Evolutionary conservation across 2,888 invertebrate species (phyloP).

Genomic region (Sphaeridia pumilis): DNA sequence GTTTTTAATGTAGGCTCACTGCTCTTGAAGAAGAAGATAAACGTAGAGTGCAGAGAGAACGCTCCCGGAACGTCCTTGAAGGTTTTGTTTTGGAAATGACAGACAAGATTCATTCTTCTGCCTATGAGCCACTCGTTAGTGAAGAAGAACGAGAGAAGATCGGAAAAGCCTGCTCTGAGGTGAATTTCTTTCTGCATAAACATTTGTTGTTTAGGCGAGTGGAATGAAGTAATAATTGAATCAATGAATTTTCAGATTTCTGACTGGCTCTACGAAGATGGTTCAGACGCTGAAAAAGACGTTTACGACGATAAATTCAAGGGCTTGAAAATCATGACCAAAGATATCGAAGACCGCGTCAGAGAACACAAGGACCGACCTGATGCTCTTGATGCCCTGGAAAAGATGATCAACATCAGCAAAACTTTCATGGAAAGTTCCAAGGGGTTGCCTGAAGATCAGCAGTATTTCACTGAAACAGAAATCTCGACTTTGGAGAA

Average conservation of each 20-base stretch:
- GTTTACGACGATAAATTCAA: slow-evolving; percentile 65
- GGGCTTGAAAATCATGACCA: slow-evolving; percentile 58
- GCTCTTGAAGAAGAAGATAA: slow-evolving; percentile 60
- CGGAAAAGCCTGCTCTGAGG: slow-evolving; percentile 51
- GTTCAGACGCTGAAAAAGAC: slow-evolving; percentile 67
- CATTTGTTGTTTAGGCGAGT: too few species aligned
- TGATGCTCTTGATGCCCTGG: slow-evolving; percentile 69
- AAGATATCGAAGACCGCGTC: slow-evolving; percentile 64
- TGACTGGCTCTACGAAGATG: slow-evolving; percentile 95
- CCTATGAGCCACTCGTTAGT: slow-evolving; percentile 64
- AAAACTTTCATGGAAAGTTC: slow-evolving; percentile 64
- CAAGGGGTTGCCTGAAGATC: slow-evolving; percentile 50
- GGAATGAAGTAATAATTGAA: too few species aligned
- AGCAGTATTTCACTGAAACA: slow-evolving; percentile 73
- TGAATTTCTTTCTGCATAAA: too few species aligned
- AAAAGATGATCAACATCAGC: slow-evolving; percentile 69
- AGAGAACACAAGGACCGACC: slow-evolving; percentile 78
- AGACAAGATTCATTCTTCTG: slow-evolving; percentile 65
- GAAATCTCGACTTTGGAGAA: slow-evolving; percentile 68
- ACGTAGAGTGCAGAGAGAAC: slow-evolving; percentile 65
- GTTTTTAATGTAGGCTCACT: slow-evolving; percentile 48
- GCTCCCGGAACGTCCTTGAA: slow-evolving; percentile 83
- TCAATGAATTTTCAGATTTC: too few species aligned
- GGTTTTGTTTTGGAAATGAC: slow-evolving; percentile 84
- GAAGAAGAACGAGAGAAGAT: slow-evolving; percentile 65